phyloP scores from a whole-genome alignment of 2,888 invertebrate genomes.

The Isoperla grammatica region DNA sequence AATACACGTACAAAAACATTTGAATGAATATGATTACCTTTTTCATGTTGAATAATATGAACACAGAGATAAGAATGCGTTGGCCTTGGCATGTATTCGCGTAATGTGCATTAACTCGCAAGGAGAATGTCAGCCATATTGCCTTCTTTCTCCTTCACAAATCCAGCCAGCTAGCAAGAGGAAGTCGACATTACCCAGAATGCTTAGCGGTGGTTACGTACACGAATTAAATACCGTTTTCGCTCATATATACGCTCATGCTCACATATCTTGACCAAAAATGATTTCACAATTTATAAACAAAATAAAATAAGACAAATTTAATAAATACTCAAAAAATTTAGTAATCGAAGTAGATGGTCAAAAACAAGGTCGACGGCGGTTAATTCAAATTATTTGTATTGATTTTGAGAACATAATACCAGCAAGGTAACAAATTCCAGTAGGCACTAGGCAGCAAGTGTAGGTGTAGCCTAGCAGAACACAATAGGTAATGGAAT shows the following conservation, averaged over 20 bases:
- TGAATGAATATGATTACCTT: not conserved
- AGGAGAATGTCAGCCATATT: constrained; percentile 28
- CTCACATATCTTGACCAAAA: constrained; percentile 18
- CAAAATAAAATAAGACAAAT: too few relatives aligned
- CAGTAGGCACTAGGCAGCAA: too few relatives aligned
- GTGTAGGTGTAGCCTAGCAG: too few relatives aligned
- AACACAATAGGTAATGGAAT: too few relatives aligned
- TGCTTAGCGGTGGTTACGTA: constrained; percentile 32
- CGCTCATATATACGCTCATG: constrained; percentile 30
- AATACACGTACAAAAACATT: not conserved
- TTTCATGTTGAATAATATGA: too few relatives aligned
- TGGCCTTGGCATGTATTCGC: constrained; percentile 12
- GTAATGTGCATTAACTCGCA: not conserved
- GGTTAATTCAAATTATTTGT: too few relatives aligned
- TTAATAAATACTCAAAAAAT: too few relatives aligned
- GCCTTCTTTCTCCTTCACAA: constrained; percentile 29
- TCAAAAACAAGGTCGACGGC: too few relatives aligned
- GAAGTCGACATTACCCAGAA: constrained; percentile 28
- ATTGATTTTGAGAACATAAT: too few relatives aligned
- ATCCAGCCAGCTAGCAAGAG: constrained; percentile 3
- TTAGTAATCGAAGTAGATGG: too few relatives aligned
- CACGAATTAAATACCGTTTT: constrained; percentile 31
- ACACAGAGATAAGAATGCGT: not conserved
- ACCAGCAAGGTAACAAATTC: too few relatives aligned
- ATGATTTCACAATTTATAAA: too few relatives aligned